Evolutionary conservation across 1,140 invertebrate genomes (phyloP).

Genomic region (Plectrocnemia conspersa): DNA sequence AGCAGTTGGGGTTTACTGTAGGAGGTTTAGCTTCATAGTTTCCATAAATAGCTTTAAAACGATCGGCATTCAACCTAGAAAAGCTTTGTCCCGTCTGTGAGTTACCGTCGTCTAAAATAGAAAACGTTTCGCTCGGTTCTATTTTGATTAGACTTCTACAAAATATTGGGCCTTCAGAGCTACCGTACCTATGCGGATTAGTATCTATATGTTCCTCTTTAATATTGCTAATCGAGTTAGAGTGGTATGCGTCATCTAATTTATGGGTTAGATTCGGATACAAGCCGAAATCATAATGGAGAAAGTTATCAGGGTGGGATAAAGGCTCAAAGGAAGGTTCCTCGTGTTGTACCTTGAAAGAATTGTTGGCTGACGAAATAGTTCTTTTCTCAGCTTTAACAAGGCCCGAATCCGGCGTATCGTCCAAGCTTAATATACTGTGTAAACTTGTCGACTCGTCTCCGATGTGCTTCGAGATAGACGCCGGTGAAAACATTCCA

Average conservation of each 20-base stretch:
- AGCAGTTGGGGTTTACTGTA: conserved; percentile 10
- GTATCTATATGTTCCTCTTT: conserved; percentile 3
- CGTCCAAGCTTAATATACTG: conserved; percentile 46
- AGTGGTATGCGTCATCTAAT: conserved; percentile 22
- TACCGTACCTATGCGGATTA: background rate
- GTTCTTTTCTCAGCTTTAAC: conserved; percentile 10
- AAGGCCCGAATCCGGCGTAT: conserved; percentile 39
- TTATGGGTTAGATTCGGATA: conserved; percentile 5
- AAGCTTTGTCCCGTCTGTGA: conserved; percentile 40
- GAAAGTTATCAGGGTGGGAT: conserved; percentile 38
- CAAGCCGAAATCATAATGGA: conserved; percentile 33
- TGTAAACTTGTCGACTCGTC: conserved; percentile 50
- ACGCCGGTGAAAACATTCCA: conserved; percentile 79
- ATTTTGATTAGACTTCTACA: background rate
- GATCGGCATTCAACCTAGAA: conserved; percentile 47
- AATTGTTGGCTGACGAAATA: conserved; percentile 34
- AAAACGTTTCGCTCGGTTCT: conserved; percentile 23
- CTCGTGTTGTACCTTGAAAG: conserved; percentile 53
- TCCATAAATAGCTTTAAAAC: conserved; percentile 42
- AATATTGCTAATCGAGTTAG: conserved; percentile 18
- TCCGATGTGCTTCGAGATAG: conserved; percentile 61
- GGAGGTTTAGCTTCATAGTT: conserved; percentile 16
- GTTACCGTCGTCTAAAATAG: conserved; percentile 11
- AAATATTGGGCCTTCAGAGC: background rate
- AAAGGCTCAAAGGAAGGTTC: conserved; percentile 46